Evolutionary conservation across 1,140 invertebrate species (phyloP).

Genomic region (Drosophila elegans): DNA sequence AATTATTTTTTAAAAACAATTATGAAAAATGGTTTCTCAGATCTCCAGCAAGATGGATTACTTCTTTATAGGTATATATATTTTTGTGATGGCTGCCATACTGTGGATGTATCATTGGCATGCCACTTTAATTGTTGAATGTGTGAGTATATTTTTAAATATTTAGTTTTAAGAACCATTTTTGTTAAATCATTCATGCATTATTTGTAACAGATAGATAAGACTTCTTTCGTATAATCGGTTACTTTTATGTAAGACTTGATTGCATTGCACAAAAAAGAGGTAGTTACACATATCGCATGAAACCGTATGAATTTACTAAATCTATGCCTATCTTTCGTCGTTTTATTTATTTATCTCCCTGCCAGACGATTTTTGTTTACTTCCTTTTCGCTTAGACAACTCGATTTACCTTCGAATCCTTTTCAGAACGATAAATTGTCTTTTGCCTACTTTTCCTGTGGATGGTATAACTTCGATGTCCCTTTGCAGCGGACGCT

Average conservation of each 20-base stretch:
- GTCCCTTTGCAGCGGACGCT: conserved; percentile 50
- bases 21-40: conserved; percentile 15
- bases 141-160: conserved; percentile 6
- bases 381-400: conserved; percentile 5
- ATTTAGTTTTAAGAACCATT: too few species aligned
- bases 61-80: conserved; percentile 70
- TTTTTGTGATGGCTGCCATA: conserved; percentile 71
- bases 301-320: not conserved
- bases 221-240: too few species aligned
- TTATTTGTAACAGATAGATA: too few species aligned
- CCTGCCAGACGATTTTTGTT: conserved; percentile 3
- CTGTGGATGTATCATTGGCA: conserved; percentile 78
- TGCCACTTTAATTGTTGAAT: conserved; percentile 55
- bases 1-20: too few species aligned
- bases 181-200: too few species aligned
- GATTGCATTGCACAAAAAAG: not conserved
- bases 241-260: too few species aligned
- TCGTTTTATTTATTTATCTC: too few species aligned
- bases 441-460: conserved; percentile 58
- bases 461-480: conserved; percentile 61
- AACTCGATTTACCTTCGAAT: not conserved
- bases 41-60: conserved; percentile 68
- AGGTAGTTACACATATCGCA: not conserved
- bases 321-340: not conserved
- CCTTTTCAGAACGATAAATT: conserved; percentile 57